Evolutionary conservation across 1,140 invertebrate genomes (phyloP).

Genomic region (Neodiprion pinetum): DNA sequence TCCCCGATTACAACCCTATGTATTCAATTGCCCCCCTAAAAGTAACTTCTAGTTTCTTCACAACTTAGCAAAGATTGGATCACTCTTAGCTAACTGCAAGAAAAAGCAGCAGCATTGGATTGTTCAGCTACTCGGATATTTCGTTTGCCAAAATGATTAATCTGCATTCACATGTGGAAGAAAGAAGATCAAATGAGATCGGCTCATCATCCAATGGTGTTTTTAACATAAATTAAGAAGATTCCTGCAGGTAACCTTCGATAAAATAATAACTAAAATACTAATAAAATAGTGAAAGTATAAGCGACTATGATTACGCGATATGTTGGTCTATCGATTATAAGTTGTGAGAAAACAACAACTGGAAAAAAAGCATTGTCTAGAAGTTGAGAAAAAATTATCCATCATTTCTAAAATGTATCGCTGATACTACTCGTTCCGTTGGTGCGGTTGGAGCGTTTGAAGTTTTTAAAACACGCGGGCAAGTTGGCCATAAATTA

Average conservation of each 20-base stretch:
- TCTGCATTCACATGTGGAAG: not conserved
- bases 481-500: no score
- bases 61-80: slow-evolving; percentile 34
- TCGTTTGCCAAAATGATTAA: slow-evolving; percentile 1
- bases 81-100: no score
- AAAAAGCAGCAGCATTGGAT: slow-evolving; percentile 23
- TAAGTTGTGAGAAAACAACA: not conserved
- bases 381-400: not conserved
- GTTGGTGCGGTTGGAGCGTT: no score
- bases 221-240: slow-evolving; percentile 41
- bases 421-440: no score
- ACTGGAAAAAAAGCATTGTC: not conserved
- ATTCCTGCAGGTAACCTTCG: slow-evolving; percentile 50
- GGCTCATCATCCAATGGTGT: not conserved
- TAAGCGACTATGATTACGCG: not conserved
- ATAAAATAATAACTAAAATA: slow-evolving; percentile 36
- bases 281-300: slow-evolving; percentile 22
- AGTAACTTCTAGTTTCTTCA: slow-evolving; percentile 32
- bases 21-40: slow-evolving; percentile 14
- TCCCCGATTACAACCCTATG: slow-evolving; percentile 25
- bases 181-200: not conserved
- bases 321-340: not conserved
- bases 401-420: not conserved
- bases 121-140: not conserved
- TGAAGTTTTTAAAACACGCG: no score